Evolutionary conservation across 2,113 vertebrate species (phyloP).

Genomic region (Cyanistes caeruleus): DNA sequence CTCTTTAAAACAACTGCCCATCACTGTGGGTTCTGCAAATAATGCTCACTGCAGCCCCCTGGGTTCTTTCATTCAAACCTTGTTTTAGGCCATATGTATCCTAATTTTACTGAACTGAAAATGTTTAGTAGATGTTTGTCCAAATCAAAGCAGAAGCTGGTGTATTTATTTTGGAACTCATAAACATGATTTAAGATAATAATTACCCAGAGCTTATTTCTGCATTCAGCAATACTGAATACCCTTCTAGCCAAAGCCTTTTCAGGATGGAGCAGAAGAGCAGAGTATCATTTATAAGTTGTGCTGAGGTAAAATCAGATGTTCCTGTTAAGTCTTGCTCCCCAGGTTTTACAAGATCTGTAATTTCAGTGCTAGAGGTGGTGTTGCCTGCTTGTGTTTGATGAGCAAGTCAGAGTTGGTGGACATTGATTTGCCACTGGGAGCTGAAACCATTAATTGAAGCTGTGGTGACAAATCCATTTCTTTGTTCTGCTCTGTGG

Average conservation of each 20-base stretch:
- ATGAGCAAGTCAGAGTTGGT: constrained; percentile 56
- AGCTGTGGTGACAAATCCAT: constrained; percentile 53
- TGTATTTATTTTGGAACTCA: background rate
- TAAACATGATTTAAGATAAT: constrained; percentile 19
- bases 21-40: background rate
- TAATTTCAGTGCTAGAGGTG: constrained; percentile 68
- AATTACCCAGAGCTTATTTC: constrained; percentile 9
- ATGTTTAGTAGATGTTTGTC: constrained; percentile 34
- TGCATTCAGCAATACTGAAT: constrained; percentile 16
- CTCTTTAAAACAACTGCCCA: background rate
- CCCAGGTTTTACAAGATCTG: constrained; percentile 67
- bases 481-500: background rate
- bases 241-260: constrained; percentile 28
- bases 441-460: constrained; percentile 66
- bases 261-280: constrained; percentile 16
- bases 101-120: background rate
- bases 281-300: constrained; percentile 62
- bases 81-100: background rate
- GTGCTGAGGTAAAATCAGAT: constrained; percentile 66
- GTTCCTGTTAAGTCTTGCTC: constrained; percentile 70
- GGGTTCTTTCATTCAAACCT: background rate
- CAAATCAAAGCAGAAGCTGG: background rate
- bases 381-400: constrained; percentile 38
- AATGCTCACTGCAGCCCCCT: background rate
- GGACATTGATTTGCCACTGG: constrained; percentile 60